Base-by-base conservation (phyloP, 2,113 vertebrate species). In the Xenus cinereus region DNA sequence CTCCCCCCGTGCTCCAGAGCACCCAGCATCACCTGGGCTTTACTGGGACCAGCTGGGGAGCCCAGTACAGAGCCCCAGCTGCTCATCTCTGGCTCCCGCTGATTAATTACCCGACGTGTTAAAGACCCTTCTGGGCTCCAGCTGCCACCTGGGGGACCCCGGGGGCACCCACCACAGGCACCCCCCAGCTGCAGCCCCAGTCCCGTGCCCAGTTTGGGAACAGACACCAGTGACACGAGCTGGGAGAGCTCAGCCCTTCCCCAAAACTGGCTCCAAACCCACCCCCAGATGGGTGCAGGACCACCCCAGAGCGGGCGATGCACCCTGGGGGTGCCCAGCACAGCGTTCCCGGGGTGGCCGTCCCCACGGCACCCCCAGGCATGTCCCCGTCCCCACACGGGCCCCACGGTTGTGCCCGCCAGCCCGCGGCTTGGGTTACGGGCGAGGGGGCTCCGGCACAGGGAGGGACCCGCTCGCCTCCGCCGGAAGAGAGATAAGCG, bases 401-500 rank as follows among this genome's bases (percentile, higher is more conserved):
- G 90, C 92, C 94, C 90, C 91, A 7, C 12, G n/a, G 75, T 11
- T 51, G 60, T 10, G 3, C 39, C 46, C 50, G 23, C 19, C 88
- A 26, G 73, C 46, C 48, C 26, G 0, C 2, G 67, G 95, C 26
- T 95, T 91, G 87, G 53, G 96, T 93, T 96, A 80, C 84, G 59
- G 88, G 41, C 10, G 4, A 46, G 45, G 79, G 84, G 74, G 87
- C 53, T 94, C 78, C 1, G 60, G 64, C 63, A 4, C 62, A 4
- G 66, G 21, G 26, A 56, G 53, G 87, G 89, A 89, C 84, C 63
- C 68, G 15, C 81, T 37, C 8, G 39, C 90, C 87, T 87, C 94
- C 14, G 13, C 53, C 87, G 96, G 94, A 95, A 94, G 41, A 10
- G 88, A 93, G 96, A 96, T 96, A 95, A 94, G 93, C 54, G 6